These are phyloP conservation scores for Ceratosolen fusciceps DNA, from an alignment of 1,140 invertebrate genomes.

Conservation along the genomic window DNA sequence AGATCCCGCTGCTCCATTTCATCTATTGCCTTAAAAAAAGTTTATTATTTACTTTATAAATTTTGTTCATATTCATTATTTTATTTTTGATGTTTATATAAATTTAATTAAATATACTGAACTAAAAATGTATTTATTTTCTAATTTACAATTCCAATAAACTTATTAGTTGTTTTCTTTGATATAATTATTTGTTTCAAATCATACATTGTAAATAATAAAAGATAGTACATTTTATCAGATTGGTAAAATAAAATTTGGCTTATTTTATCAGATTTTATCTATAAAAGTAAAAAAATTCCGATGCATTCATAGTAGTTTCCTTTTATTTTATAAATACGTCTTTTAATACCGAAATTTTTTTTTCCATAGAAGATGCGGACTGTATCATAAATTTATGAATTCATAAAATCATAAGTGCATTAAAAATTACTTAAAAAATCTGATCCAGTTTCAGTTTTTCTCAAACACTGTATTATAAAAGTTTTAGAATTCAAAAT, in stretches of 20 bases:
- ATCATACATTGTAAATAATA: too few species aligned
- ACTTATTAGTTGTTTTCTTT: too few species aligned
- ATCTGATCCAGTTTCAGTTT: constrained; percentile 48
- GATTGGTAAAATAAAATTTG: too few species aligned
- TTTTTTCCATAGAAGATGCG: constrained; percentile 40
- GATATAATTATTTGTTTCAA: too few species aligned
- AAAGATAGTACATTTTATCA: too few species aligned
- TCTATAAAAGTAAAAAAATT: constrained; percentile 39
- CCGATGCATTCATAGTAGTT: constrained; percentile 33
- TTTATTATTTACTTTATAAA: not conserved
- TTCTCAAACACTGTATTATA: constrained; percentile 22
- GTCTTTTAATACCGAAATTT: not conserved
- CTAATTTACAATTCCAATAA: too few species aligned
- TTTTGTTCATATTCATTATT: not conserved
- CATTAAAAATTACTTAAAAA: constrained; percentile 45
- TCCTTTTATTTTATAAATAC: constrained; percentile 25
- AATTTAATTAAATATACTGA: too few species aligned
- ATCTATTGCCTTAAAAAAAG: constrained; percentile 72
- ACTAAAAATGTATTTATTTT: too few species aligned
- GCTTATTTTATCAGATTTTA: too few species aligned
- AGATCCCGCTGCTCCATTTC: constrained; percentile 80
- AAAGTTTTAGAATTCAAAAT: constrained; percentile 44
- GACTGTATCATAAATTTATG: constrained; percentile 17
- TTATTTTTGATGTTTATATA: not conserved
- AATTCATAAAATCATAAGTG: constrained; percentile 30